Conservation (phyloP, 2,888 invertebrate genomes). For the Hipparchia semele region DNA sequence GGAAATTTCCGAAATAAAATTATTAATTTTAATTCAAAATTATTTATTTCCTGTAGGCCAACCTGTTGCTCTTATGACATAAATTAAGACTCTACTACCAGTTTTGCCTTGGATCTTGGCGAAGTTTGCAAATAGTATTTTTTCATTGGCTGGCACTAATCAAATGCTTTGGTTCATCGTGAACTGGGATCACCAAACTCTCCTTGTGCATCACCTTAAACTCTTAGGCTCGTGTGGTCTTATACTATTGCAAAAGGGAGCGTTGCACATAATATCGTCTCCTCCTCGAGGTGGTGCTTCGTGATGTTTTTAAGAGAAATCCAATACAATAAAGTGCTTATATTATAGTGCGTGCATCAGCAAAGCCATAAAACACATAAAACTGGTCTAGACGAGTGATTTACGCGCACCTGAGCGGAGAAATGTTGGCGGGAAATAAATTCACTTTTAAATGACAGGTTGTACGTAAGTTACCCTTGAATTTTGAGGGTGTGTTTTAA, state of each 20-base stretch:
- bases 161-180: too few relatives aligned
- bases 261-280: neutral
- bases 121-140: too few relatives aligned
- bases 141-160: too few relatives aligned
- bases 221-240: neutral
- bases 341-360: constrained; percentile 68
- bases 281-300: neutral
- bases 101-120: too few relatives aligned
- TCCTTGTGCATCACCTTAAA: too few relatives aligned
- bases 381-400: constrained; percentile 76
- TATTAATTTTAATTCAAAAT: too few relatives aligned
- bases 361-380: constrained; percentile 69
- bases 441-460: constrained; percentile 31
- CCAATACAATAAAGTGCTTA: constrained; percentile 60
- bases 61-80: too few relatives aligned
- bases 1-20: too few relatives aligned
- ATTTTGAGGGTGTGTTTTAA: neutral
- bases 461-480: neutral
- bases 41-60: too few relatives aligned
- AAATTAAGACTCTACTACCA: too few relatives aligned
- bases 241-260: neutral
- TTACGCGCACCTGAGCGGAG: constrained; percentile 69
- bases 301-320: neutral
- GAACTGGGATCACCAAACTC: too few relatives aligned
- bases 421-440: constrained; percentile 45